Percentiles rank a stretch among this genome's conserved stretches.
Conservation (phyloP, 2,888 invertebrate genomes). For the Ochropacha duplaris region DNA sequence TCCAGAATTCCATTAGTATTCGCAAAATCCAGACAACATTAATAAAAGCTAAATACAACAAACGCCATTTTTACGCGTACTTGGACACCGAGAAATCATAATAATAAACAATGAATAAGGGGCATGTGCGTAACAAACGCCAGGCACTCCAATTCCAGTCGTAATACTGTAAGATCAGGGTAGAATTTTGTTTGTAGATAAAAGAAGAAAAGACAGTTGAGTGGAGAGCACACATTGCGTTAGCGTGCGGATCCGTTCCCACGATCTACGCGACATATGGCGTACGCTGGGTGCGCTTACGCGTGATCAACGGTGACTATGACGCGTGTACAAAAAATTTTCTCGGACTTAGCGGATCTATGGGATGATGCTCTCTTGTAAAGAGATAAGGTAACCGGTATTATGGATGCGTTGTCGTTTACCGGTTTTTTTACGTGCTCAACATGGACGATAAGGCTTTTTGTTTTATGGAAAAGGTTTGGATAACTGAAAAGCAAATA, state of each 20-base stretch:
- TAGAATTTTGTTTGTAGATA: constrained; percentile 14
- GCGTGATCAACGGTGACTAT: constrained; percentile 73
- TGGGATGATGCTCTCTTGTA: constrained; percentile 54
- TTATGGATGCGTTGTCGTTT: constrained; percentile 24
- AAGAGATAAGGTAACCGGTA: constrained; percentile 58
- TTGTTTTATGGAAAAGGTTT: background rate
- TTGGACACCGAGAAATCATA: constrained; percentile 61
- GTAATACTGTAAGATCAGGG: background rate
- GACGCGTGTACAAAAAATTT: constrained; percentile 78
- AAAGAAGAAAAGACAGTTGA: constrained; percentile 55
- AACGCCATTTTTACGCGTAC: constrained; percentile 61
- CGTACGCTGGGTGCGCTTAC: constrained; percentile 72
- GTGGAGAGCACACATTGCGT: constrained; percentile 72
- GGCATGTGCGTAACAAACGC: constrained; percentile 60
- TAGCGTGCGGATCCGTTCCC: constrained; percentile 71
- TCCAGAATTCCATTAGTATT: background rate
- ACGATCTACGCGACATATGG: constrained; percentile 81
- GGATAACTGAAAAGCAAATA: background rate
- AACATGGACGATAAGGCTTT: constrained; percentile 18
- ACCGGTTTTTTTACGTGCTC: constrained; percentile 27
- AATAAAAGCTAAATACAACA: constrained; percentile 41
- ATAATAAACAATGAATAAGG: constrained; percentile 65
- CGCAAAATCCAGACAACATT: background rate
- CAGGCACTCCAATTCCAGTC: constrained; percentile 9
- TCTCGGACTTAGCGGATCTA: constrained; percentile 76